Evolutionary conservation across 2,113 vertebrate genomes (phyloP), one percentile per base, ranked within the genome.

Genomic region (Cavia porcellus): DNA sequence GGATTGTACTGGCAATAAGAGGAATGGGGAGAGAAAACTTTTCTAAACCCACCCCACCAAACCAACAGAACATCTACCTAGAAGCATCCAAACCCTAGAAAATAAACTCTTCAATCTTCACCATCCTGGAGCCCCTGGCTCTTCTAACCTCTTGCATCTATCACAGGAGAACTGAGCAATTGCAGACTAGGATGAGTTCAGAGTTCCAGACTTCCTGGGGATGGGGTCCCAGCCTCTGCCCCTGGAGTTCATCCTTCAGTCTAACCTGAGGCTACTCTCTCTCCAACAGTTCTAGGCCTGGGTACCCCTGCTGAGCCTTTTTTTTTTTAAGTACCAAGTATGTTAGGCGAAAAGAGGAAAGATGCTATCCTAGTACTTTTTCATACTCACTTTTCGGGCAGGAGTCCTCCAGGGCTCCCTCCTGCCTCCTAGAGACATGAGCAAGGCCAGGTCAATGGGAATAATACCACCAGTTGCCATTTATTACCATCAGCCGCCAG

Each of bases 331-430:
- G 45, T 64, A 68, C 10, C 13, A 57, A 17, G 20, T 75, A 11
- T 9, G 10, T 32, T 15, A n/a, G 45, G 28, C 8, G 15, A 52
- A 57, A 13, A 75, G 50, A 68, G 79, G 59, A 25, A 86, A 92
- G 72, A 38, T 5, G 1, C 20, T 10, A 8, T 22, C 14, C 20
- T 4, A 4, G 45, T 0, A 1, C 55, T 19, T 75, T 28, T 45
- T 90, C 24, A 42, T 74, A 97, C 94, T 94, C 68, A 97, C 97
- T 42, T 87, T 89, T 57, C 80, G 50, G 57, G 75, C 61, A 52
- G 87, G 22, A 72, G 50, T 5, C 70, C 3, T 25, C n/a, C 9
- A 5, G 35, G 5, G 2, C 55, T 61, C 20, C 28, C 20, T 79
- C 6, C 17, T 5, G 3, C 20, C 25, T 35, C 7, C 72, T 15